phyloP scores from a whole-genome alignment of 2,888 invertebrate genomes.

The Pseudococcus jackbeardsleyi region DNA sequence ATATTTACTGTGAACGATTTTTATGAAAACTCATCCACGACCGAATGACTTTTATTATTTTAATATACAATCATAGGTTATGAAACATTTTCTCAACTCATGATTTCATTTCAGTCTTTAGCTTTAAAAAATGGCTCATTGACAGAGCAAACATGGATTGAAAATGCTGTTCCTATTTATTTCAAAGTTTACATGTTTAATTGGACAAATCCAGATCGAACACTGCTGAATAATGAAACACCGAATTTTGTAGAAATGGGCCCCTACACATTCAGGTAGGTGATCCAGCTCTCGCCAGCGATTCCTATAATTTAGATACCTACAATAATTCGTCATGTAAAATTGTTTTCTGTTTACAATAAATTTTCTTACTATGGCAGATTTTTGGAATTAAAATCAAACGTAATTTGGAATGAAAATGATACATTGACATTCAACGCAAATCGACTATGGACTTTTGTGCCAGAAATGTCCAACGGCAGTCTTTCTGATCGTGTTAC shows the following conservation, averaged over 20 bases:
- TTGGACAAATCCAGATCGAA: conserved; percentile 69
- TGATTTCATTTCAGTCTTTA: not conserved
- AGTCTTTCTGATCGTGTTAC: conserved; percentile 78
- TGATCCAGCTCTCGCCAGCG: too few relatives aligned
- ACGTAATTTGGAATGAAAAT: conserved; percentile 76
- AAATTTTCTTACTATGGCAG: not conserved
- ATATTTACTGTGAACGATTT: too few relatives aligned
- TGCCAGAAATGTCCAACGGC: conserved; percentile 80
- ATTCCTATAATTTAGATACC: too few relatives aligned
- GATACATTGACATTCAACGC: conserved; percentile 84
- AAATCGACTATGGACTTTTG: conserved; percentile 81
- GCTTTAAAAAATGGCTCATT: not conserved
- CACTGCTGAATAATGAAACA: conserved; percentile 68
- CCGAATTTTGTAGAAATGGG: conserved; percentile 68
- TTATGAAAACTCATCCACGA: too few relatives aligned
- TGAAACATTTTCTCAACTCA: too few relatives aligned
- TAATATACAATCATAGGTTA: too few relatives aligned
- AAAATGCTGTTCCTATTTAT: conserved; percentile 70
- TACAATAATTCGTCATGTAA: too few relatives aligned
- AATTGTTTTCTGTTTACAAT: not conserved
- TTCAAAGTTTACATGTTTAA: conserved; percentile 70
- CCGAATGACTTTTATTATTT: too few relatives aligned
- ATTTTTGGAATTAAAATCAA: conserved; percentile 27
- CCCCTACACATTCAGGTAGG: conserved; percentile 69
- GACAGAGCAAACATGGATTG: conserved; percentile 69